phyloP scores from a whole-genome alignment of 2,113 vertebrate species.

The Upupa epops region DNA sequence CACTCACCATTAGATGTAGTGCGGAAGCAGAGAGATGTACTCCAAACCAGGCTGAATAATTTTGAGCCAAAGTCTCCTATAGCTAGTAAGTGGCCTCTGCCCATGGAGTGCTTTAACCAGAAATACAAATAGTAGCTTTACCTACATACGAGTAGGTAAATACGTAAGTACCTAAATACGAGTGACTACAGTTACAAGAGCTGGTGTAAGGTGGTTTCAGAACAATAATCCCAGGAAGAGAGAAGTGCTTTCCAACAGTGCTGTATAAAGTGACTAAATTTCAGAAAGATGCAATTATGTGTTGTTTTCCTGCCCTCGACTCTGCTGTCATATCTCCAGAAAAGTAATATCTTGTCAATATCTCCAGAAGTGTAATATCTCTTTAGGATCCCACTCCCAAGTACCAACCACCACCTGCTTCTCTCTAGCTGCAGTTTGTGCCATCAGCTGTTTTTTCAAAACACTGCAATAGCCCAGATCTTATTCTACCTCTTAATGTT shows the following conservation, averaged over 20 bases:
- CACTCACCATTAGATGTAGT: background rate
- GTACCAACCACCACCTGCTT: background rate
- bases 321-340: background rate
- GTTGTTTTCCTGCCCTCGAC: background rate
- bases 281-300: background rate
- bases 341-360: background rate
- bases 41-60: background rate
- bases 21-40: background rate
- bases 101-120: background rate
- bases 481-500: background rate
- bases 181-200: background rate
- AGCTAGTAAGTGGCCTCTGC: background rate
- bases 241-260: background rate
- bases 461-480: background rate
- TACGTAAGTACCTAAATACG: too few species aligned
- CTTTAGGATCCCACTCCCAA: background rate
- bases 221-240: background rate
- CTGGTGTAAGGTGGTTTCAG: background rate
- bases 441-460: background rate
- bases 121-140: slow-evolving; percentile 16
- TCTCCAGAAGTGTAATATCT: background rate
- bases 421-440: background rate
- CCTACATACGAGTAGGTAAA: too few species aligned
- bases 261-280: background rate
- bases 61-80: background rate